Base-by-base conservation (phyloP, 1,140 invertebrate genomes). In the Pemphigus obesinymphae region DNA sequence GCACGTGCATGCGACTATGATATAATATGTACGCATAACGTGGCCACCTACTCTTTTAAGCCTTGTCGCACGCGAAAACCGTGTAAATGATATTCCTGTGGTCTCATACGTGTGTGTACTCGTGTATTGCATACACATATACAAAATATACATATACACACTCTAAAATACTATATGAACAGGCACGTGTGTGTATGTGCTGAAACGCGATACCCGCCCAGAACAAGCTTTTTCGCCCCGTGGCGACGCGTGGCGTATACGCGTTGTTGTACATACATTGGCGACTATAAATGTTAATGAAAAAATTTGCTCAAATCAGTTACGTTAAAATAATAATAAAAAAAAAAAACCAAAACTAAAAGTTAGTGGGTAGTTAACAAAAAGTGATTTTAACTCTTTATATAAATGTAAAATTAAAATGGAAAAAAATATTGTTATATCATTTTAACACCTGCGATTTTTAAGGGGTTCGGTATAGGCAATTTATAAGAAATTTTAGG, bases 161-260 rank as follows among this genome's bases (percentile, higher is more conserved):
- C 55, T 3, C 53, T 17, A 15, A 15, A 37, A n/a, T 23, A 37
- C 11, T 66, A 37, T 66, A 37, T n/a, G 23, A n/a, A n/a, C n/a
- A n/a, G n/a, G n/a, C n/a, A n/a, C n/a, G n/a, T n/a, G n/a, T n/a
- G n/a, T n/a, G 68, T 29, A 48, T 43, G 68, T 50, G 23, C 43
- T 50, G 70, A 73, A 73, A 73, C 70, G 70, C 70, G 70, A 73
- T 50, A 73, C 70, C 17, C 45, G 70, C 31, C 45, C 15, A 29
- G 43, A 73, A 73, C 70, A 73, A 73, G 43, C 70, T 73, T 73
- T 73, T 73, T 73, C 17, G 70, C 43, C 70, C 29, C 26, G 20
- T 20, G 45, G 43, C 43, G 70, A 73, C 3, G 31, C 0, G 70
- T 26, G 4, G 29, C 23, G 2, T 26, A 31, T 15, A 10, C 11